A percentile compares a stretch with the other conserved stretches of the same genome.
Evolutionary conservation across 2,113 vertebrate species (phyloP).

Genomic region (Brienomyrus longianalis): DNA sequence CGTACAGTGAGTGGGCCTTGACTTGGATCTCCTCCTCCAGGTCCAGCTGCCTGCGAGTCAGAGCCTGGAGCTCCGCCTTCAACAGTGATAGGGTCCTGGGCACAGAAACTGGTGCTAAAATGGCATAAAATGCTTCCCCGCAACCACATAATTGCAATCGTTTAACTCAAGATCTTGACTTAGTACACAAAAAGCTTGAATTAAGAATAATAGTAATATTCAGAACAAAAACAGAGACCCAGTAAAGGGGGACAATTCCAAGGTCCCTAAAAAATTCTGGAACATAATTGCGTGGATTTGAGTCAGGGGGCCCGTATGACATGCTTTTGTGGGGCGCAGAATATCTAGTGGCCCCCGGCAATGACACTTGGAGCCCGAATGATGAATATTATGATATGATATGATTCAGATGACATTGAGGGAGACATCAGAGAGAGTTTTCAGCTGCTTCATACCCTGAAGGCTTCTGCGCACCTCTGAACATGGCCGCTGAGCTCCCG

Average conservation of each 20-base stretch:
- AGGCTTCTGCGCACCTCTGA: constrained; percentile 54
- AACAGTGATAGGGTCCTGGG: constrained; percentile 63
- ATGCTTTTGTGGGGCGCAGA: neutral
- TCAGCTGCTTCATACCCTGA: neutral
- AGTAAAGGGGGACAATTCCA: neutral
- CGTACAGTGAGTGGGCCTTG: constrained; percentile 74
- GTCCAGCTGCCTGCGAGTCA: constrained; percentile 64
- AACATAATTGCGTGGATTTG: neutral
- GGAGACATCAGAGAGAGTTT: neutral
- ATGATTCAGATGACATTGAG: neutral
- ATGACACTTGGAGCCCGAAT: neutral
- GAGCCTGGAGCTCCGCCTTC: constrained; percentile 59
- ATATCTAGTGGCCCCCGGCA: neutral
- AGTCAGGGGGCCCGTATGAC: neutral
- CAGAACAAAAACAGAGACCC: neutral
- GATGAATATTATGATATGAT: neutral
- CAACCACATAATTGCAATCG: neutral
- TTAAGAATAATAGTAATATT: neutral
- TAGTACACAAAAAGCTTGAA: neutral
- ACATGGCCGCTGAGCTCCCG: constrained; percentile 64
- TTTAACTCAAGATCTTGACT: neutral
- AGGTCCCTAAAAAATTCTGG: neutral
- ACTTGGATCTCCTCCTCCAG: constrained; percentile 76
- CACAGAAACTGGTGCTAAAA: neutral
- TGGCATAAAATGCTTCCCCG: neutral